These are phyloP conservation scores for Eumaeus atala DNA, from an alignment of 1,140 invertebrate genomes.

Conservation along the genomic window DNA sequence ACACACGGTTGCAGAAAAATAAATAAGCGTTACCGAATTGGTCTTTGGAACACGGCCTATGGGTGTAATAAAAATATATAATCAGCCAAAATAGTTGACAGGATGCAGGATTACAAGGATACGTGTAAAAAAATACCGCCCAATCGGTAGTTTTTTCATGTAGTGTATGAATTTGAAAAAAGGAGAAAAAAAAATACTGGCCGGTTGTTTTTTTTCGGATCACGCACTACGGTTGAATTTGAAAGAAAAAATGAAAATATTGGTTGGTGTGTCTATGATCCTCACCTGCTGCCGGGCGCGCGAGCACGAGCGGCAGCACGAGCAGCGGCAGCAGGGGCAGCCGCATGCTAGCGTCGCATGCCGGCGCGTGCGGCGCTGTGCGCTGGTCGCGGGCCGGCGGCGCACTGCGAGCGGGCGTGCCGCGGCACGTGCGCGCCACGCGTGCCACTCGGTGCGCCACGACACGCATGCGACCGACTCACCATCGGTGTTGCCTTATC, in stretches of 20 bases:
- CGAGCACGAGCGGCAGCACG: conserved; percentile 63
- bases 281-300: conserved; percentile 63
- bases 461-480: conserved; percentile 38
- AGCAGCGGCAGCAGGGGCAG: conserved; percentile 58
- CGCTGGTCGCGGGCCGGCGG: conserved; percentile 42
- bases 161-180: no score
- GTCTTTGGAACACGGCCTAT: no score
- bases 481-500: conserved; percentile 44
- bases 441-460: conserved; percentile 27
- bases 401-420: conserved; percentile 29
- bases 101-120: no score
- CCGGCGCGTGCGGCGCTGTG: conserved; percentile 56
- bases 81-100: no score
- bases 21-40: no score
- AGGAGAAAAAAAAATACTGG: no score
- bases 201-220: not conserved
- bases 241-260: not conserved
- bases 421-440: conserved; percentile 33
- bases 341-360: conserved; percentile 57
- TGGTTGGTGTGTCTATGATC: not conserved
- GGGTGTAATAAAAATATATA: no score
- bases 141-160: no score
- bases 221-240: conserved; percentile 5
- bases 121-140: no score
- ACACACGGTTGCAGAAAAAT: no score